Evolutionary conservation across 2,888 invertebrate genomes (phyloP).

Genomic region (Synanthedon tipuliformis): DNA sequence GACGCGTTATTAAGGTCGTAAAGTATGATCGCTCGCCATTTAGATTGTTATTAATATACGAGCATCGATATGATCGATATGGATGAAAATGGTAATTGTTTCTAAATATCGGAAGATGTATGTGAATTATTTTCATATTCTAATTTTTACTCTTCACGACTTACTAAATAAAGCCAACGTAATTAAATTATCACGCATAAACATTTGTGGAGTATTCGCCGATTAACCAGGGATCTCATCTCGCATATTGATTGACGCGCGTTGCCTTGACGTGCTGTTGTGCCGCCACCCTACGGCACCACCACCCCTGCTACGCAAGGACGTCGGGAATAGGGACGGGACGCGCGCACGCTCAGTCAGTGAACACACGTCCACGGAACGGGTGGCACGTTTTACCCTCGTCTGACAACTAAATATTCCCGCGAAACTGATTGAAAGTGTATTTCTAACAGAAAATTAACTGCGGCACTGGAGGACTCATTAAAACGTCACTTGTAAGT

Average conservation of each 20-base stretch:
- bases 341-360: constrained; percentile 61
- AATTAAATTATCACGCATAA: not conserved
- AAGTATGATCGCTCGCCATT: no score
- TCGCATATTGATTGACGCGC: constrained; percentile 65
- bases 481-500: constrained; percentile 56
- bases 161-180: not conserved
- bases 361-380: constrained; percentile 44
- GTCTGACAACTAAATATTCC: constrained; percentile 18
- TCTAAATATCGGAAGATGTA: no score
- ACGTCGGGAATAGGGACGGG: constrained; percentile 65
- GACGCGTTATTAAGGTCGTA: not conserved
- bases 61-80: no score
- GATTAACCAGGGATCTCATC: constrained; percentile 49
- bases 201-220: constrained; percentile 13
- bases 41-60: no score
- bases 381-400: constrained; percentile 38
- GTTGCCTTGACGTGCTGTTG: constrained; percentile 51
- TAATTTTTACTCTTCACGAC: not conserved
- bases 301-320: constrained; percentile 58
- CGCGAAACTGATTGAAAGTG: constrained; percentile 35
- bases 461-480: constrained; percentile 46
- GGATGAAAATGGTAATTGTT: no score
- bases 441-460: constrained; percentile 16
- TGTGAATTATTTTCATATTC: no score
- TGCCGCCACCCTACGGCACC: constrained; percentile 60